Percentiles rank a stretch among this genome's conserved stretches.
phyloP scores from a whole-genome alignment of 2,797 vertebrate genomes.

The Carapus acus region DNA sequence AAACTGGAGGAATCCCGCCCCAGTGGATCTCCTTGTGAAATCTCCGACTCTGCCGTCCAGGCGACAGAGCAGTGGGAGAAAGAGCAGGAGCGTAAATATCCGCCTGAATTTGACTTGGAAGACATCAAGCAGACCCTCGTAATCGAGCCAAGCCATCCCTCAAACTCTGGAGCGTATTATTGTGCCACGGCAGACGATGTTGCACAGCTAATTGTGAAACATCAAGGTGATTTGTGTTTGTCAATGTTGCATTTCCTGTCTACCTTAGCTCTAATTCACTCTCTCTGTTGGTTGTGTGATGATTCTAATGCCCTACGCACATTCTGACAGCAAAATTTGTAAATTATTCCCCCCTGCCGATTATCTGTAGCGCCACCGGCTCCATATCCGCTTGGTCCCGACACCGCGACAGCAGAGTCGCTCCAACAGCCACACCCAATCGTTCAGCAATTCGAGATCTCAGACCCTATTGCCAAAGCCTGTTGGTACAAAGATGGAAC shows the following conservation, averaged over 20 bases:
- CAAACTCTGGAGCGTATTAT: constrained; percentile 81
- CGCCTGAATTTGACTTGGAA: constrained; percentile 68
- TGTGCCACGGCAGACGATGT: constrained; percentile 83
- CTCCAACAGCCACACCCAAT: constrained; percentile 67
- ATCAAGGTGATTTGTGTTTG: constrained; percentile 78
- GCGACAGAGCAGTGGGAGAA: constrained; percentile 76
- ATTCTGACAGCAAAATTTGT: constrained; percentile 27
- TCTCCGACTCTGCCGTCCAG: constrained; percentile 65
- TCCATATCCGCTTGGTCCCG: constrained; percentile 56
- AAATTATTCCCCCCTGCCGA: constrained; percentile 49
- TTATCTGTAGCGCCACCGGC: constrained; percentile 66
- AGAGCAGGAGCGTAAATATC: constrained; percentile 59
- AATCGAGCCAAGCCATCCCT: constrained; percentile 73
- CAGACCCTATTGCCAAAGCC: constrained; percentile 71
- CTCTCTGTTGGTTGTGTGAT: constrained; percentile 43
- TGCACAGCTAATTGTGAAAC: constrained; percentile 80
- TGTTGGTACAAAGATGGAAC: constrained; percentile 80
- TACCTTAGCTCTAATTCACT: constrained; percentile 53
- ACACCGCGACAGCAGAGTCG: constrained; percentile 60
- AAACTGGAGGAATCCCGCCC: constrained; percentile 59
- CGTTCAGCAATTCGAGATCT: constrained; percentile 81
- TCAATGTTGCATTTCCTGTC: constrained; percentile 47
- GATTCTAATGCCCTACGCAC: constrained; percentile 35
- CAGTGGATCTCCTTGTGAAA: constrained; percentile 71
- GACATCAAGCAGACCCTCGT: constrained; percentile 71